phyloP scores from a whole-genome alignment of 1,140 invertebrate species.

The Ceratosolen fusciceps region DNA sequence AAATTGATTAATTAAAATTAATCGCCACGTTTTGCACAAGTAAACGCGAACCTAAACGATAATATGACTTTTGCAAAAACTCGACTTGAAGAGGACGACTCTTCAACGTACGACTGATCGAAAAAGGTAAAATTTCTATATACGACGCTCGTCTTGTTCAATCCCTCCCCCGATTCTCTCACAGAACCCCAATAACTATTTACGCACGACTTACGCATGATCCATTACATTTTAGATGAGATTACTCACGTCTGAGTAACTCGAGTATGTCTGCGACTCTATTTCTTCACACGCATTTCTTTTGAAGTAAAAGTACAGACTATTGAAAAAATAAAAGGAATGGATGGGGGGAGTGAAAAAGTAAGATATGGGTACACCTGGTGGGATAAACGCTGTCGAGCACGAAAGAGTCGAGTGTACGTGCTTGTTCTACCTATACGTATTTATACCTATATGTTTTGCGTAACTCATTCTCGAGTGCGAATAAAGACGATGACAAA shows the following conservation, averaged over 20 bases:
- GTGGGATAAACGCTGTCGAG: too few species aligned
- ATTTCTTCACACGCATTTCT: neutral
- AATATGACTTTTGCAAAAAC: conserved; percentile 25
- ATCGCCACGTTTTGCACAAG: neutral
- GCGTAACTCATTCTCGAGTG: too few species aligned
- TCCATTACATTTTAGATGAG: neutral
- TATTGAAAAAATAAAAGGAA: too few species aligned
- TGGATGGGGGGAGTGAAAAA: too few species aligned
- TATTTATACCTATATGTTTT: too few species aligned
- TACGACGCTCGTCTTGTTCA: neutral
- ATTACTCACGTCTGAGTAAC: neutral
- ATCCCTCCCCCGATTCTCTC: neutral
- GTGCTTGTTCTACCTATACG: too few species aligned
- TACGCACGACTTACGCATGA: neutral
- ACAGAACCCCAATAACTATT: conserved; percentile 15
- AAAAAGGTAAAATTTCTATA: neutral
- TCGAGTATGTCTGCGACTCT: too few species aligned
- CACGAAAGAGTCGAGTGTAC: too few species aligned
- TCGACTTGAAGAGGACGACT: neutral
- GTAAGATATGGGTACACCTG: too few species aligned
- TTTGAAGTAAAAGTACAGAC: too few species aligned
- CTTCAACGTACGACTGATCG: neutral
- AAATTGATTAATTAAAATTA: neutral
- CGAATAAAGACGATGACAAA: neutral
- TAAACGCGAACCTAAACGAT: conserved; percentile 16